Evolutionary conservation across 1,140 invertebrate species (phyloP), one percentile per base, ranked within the genome.

Genomic region (Pararge aegeria): DNA sequence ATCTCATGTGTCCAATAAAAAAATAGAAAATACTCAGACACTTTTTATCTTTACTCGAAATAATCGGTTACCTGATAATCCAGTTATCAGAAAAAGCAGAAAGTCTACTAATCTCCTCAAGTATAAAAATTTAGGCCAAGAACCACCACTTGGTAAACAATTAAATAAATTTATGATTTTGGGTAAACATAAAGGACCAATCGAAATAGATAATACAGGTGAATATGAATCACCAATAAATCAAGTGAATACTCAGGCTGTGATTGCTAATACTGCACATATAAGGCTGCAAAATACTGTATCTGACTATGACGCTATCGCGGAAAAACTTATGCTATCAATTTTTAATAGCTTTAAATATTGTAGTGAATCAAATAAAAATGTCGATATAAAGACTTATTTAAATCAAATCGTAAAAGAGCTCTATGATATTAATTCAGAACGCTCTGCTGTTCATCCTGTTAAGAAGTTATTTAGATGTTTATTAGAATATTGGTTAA

Each of bases 71-170:
- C 15, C 56, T 12, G 10, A 37, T 46, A 30, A 70, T 16, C 68
- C 71, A 0, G 15, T 42, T 9, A 76, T 87, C 65, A 78, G 70
- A 20, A 76, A 58, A 53, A 85, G 80, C 44, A 80, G 62, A 29
- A 89, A 89, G 55, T 83, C 64, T 0, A 89, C 85, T 1, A 87
- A 89, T 66, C 48, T 89, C 29, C 70, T 84, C 0, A 89, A 84
- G 62, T 86, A 86, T 30, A 79, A 55, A 65, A 87, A 85, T 62
- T 51, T 68, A 5, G 21, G 54, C n/a, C 52, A 55, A 0, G 85
- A 89, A 58, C 82, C 83, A 4, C 54, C 66, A 7, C 68, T 87
- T 5, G 68, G 64, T 27, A 73, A 55, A 15, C 78, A 78, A 1
- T 50, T 78, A 0, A 79, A 70, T 18, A 80, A 68, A 51, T 75